Base-by-base conservation (phyloP, 2,113 vertebrate genomes). In the Brevimyrus niger region DNA sequence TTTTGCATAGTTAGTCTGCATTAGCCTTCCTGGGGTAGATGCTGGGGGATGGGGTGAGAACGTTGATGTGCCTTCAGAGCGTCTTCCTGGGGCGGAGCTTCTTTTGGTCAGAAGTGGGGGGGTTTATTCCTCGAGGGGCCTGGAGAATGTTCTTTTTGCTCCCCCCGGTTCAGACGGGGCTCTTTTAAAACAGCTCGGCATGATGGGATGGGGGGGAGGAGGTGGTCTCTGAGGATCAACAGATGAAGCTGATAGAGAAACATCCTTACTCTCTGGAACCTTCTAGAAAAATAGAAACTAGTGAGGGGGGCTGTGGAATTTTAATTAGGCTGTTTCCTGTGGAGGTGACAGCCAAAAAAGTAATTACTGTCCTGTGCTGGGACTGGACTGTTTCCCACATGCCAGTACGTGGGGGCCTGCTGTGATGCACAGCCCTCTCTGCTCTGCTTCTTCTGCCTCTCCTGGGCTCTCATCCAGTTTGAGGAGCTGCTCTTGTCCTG, bases 281-380 rank as follows among this genome's bases (percentile, higher is more conserved):
- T 89, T 89, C 69, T 48, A 9, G 44, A 83, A 82, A 89, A 89
- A 42, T 55, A 48, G 21, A 76, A 47, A 53, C 11, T 44, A 55
- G 50, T 53, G 73, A 89, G 48, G 17, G 3, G 44, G 69, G 46
- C 31, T 83, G 48, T 55, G 50, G 69, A 89, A 82, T 89, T 89
- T 89, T 82, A 89, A 89, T 89, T 83, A 82, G 88, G 15, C 51
- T 23, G 73, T 44, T 82, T 82, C 88, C 80, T 73, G 80, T 50
- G 31, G 27, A 55, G 48, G 73, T 27, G 55, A 65, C 55, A 23
- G 85, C 85, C 85, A 44, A 88, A 88, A 88, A 73, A 88, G 65
- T 73, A 76, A 88, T 88, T 82, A 89, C 88, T 50, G 48, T 55
- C 13, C 8, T 27, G 35, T 48, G 48, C 88, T 82, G 1, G 47